Conservation (phyloP, 2,888 invertebrate species). For the Lithophane semibrunnea region DNA sequence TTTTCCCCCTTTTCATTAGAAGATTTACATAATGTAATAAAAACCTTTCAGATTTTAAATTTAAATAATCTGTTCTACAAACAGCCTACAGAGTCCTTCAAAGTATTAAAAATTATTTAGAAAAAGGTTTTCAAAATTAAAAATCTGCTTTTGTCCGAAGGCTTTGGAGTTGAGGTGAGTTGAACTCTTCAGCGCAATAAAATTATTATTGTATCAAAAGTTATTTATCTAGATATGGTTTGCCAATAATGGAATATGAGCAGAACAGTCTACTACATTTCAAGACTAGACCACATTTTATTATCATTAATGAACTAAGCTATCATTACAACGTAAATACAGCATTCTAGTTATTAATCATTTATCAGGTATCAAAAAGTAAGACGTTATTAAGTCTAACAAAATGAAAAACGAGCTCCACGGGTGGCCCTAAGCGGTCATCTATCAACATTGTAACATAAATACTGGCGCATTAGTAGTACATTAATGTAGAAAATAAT, state of each 20-base stretch:
- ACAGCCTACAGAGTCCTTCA: slow-evolving; percentile 30
- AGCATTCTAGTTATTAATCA: not conserved
- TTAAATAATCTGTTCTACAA: slow-evolving; percentile 58
- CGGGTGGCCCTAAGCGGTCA: not conserved
- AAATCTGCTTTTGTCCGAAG: not conserved
- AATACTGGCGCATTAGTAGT: slow-evolving; percentile 18
- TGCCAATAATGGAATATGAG: not conserved
- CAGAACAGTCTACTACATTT: not conserved
- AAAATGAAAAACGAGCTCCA: slow-evolving; percentile 17
- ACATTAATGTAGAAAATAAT: slow-evolving; percentile 39
- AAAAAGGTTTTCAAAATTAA: slow-evolving; percentile 13
- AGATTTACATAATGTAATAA: slow-evolving; percentile 64
- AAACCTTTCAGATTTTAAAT: slow-evolving; percentile 60
- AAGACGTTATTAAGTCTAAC: not conserved
- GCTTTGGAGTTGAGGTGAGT: slow-evolving; percentile 2
- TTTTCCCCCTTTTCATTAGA: slow-evolving; percentile 53
- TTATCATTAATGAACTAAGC: not conserved
- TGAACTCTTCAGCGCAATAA: not conserved
- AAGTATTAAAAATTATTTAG: slow-evolving; percentile 35
- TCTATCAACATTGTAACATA: slow-evolving; percentile 36
- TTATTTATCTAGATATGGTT: not conserved
- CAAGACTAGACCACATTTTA: slow-evolving; percentile 3
- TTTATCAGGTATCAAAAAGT: slow-evolving; percentile 17
- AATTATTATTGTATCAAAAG: not conserved
- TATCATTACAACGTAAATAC: not conserved